A percentile compares a stretch with the other conserved stretches of the same genome.
These are phyloP conservation scores for Nannospalax galili DNA, from an alignment of 2,113 vertebrate species.

Conservation along the genomic window DNA sequence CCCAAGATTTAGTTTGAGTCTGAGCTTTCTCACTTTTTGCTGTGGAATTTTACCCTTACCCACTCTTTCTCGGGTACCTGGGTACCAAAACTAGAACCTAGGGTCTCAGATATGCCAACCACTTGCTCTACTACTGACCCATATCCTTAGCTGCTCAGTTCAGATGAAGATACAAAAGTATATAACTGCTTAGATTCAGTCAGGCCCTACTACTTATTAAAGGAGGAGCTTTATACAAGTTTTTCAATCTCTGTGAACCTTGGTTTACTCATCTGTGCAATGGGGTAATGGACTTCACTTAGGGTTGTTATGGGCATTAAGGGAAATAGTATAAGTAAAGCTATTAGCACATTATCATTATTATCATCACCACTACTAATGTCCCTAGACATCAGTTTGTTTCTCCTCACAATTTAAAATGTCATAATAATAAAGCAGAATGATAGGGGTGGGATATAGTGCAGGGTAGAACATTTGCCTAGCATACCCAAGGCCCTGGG, in stretches of 20 bases:
- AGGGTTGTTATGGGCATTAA: not conserved
- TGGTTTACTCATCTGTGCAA: conserved; percentile 40
- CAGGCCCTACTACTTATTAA: not conserved
- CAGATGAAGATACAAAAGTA: not conserved
- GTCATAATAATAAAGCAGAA: not conserved
- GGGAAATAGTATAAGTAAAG: not conserved
- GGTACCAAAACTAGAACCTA: not conserved
- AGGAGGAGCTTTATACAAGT: not conserved
- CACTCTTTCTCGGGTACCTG: not conserved
- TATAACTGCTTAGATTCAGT: not conserved
- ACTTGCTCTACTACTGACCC: not conserved
- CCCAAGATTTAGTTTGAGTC: not conserved
- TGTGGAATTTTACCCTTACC: not conserved
- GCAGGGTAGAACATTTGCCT: not conserved
- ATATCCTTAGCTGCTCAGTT: not conserved
- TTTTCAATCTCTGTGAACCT: not conserved
- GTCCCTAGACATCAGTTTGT: not conserved
- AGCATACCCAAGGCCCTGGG: not conserved
- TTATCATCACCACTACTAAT: not conserved
- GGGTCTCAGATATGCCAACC: not conserved
- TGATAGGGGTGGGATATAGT: not conserved
- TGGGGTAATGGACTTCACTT: not conserved
- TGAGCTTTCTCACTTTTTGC: not conserved
- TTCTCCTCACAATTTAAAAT: not conserved
- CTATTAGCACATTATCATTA: not conserved